phyloP scores from a whole-genome alignment of 2,888 invertebrate genomes.

The Zygaena filipendulae region DNA sequence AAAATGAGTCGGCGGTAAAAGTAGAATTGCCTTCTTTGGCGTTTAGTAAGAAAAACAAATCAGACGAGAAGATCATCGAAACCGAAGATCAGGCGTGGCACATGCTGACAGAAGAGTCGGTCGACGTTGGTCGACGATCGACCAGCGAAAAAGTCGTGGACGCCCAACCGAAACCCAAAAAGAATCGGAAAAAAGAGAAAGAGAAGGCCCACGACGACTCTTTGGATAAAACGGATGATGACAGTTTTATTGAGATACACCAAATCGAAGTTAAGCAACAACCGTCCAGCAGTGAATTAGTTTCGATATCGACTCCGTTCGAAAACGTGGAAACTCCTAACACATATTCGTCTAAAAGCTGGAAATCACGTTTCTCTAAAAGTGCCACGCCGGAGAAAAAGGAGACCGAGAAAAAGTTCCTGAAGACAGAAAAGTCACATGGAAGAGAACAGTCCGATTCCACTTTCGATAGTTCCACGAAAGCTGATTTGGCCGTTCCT shows the following conservation, averaged over 20 bases:
- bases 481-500: slow-evolving; percentile 6
- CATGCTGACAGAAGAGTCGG: slow-evolving; percentile 43
- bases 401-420: slow-evolving; percentile 13
- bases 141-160: slow-evolving; percentile 24
- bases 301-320: slow-evolving; percentile 48
- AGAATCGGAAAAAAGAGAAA: slow-evolving; percentile 32
- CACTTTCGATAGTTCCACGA: slow-evolving; percentile 3
- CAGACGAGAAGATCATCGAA: slow-evolving; percentile 24
- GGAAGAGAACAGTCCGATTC: slow-evolving; percentile 14
- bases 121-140: too few species aligned
- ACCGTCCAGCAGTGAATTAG: slow-evolving; percentile 40
- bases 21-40: too few species aligned
- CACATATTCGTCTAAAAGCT: slow-evolving; percentile 33
- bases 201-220: slow-evolving; percentile 38
- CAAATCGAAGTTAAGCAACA: slow-evolving; percentile 50
- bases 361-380: slow-evolving; percentile 38
- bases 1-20: too few species aligned
- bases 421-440: slow-evolving; percentile 1
- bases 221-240: slow-evolving; percentile 40
- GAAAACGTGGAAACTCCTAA: slow-evolving; percentile 35
- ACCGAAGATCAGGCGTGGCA: slow-evolving; percentile 60
- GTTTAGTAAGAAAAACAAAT: slow-evolving; percentile 5
- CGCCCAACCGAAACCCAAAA: slow-evolving; percentile 39
- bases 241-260: slow-evolving; percentile 59
- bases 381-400: slow-evolving; percentile 33